A percentile compares a stretch with the other conserved stretches of the same genome.
These are phyloP conservation scores for Cremastinae sp. DNA, from an alignment of 2,888 invertebrate species.

Conservation along the genomic window DNA sequence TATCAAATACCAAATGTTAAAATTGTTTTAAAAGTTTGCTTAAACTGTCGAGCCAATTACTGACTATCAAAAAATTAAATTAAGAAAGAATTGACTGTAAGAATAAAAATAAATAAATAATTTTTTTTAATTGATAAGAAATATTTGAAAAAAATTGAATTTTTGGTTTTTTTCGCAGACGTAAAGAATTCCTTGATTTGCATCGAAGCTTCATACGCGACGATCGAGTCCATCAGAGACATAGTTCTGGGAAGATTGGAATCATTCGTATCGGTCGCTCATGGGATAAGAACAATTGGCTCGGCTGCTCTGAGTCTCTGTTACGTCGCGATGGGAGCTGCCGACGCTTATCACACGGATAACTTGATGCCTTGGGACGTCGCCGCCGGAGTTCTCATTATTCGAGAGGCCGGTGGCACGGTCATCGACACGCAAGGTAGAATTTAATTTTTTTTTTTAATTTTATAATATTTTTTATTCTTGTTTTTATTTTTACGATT, in stretches of 20 bases:
- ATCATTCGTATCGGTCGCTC: slow-evolving; percentile 75
- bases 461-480: not conserved
- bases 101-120: not conserved
- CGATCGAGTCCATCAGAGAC: slow-evolving; percentile 71
- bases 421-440: slow-evolving; percentile 86
- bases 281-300: slow-evolving; percentile 86
- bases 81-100: too few species aligned
- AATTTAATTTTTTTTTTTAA: not conserved
- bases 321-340: slow-evolving; percentile 86
- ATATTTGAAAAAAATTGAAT: not conserved
- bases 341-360: slow-evolving; percentile 88
- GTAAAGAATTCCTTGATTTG: slow-evolving; percentile 72
- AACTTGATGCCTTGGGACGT: slow-evolving; percentile 92
- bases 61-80: too few species aligned
- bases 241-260: slow-evolving; percentile 72
- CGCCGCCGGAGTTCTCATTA: slow-evolving; percentile 88
- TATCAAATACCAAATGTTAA: too few species aligned
- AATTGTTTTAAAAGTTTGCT: too few species aligned
- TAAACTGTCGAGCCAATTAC: too few species aligned
- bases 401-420: slow-evolving; percentile 89
- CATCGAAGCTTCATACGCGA: slow-evolving; percentile 75
- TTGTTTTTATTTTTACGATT: not conserved
- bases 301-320: slow-evolving; percentile 88
- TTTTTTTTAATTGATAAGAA: slow-evolving; percentile 14
- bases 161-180: slow-evolving; percentile 62